Conservation (phyloP, 2,797 vertebrate genomes). For the Avahi laniger region DNA sequence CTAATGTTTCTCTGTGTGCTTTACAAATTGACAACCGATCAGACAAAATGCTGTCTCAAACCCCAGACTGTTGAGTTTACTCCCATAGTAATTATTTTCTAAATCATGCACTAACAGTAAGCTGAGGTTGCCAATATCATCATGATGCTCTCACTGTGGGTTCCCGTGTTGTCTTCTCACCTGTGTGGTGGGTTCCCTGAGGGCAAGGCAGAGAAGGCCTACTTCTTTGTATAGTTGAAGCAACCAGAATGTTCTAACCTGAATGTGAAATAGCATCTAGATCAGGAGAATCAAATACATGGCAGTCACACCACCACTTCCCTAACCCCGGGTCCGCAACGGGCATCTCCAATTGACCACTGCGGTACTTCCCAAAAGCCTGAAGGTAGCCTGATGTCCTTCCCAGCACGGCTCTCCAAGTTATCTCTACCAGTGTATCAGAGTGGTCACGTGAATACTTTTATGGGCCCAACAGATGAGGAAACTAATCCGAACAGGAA, state of each 20-base stretch:
- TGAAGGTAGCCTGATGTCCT: not conserved
- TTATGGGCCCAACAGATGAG: not conserved
- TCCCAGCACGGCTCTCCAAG: not conserved
- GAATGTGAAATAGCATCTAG: not conserved
- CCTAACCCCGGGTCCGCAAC: too few relatives aligned
- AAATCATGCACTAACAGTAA: not conserved
- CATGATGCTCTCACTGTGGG: accelerated
- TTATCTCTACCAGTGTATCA: not conserved
- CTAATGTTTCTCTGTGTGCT: slow-evolving; percentile 46
- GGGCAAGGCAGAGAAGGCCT: not conserved
- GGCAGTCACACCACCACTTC: not conserved
- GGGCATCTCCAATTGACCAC: not conserved
- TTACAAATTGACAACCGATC: not conserved
- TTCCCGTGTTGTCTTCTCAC: not conserved
- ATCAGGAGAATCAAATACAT: not conserved
- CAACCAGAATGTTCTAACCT: not conserved
- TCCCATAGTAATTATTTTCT: not conserved
- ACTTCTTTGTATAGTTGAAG: not conserved
- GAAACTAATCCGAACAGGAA: not conserved
- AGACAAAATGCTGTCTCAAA: not conserved
- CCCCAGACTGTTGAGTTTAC: not conserved
- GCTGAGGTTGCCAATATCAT: not conserved
- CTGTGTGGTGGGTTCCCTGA: not conserved
- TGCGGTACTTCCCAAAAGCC: not conserved
- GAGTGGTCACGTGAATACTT: not conserved